A percentile compares a stretch with the other conserved stretches of the same genome.
These are phyloP conservation scores for Phoenicopterus ruber DNA, from an alignment of 2,113 vertebrate genomes.

Conservation along the genomic window DNA sequence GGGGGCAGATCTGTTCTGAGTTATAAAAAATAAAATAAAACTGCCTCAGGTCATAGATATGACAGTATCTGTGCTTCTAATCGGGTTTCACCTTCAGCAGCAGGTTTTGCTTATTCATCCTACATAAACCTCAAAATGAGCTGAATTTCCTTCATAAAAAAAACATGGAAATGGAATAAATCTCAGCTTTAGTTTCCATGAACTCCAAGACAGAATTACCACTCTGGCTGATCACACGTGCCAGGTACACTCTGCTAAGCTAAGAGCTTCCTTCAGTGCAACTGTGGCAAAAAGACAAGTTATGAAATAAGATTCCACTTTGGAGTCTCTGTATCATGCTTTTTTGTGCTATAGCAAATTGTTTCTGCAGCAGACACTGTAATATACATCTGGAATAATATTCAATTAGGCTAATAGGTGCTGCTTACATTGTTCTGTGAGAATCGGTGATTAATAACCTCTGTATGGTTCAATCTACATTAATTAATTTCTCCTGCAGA, in stretches of 20 bases:
- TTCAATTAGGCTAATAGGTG: slow-evolving; percentile 12
- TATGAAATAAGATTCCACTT: neutral
- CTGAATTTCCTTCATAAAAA: neutral
- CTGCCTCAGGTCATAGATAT: slow-evolving; percentile 33
- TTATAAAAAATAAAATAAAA: neutral
- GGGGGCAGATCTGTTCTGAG: slow-evolving; percentile 48
- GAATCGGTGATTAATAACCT: neutral
- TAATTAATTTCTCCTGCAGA: neutral
- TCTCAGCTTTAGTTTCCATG: neutral
- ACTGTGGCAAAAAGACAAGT: neutral
- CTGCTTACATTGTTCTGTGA: neutral
- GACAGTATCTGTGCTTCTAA: slow-evolving; percentile 14
- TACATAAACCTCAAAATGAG: slow-evolving; percentile 5
- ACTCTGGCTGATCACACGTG: neutral
- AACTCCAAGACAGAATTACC: neutral
- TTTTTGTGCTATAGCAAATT: neutral
- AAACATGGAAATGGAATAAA: neutral
- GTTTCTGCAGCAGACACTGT: neutral
- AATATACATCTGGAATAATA: neutral
- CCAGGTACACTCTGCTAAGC: neutral
- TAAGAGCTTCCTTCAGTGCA: neutral
- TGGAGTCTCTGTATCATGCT: neutral
- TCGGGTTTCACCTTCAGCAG: slow-evolving; percentile 43
- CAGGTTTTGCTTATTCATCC: slow-evolving; percentile 40
- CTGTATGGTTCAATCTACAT: neutral